phyloP scores from a whole-genome alignment of 2,797 vertebrate species.

The Oreochromis mossambicus region DNA sequence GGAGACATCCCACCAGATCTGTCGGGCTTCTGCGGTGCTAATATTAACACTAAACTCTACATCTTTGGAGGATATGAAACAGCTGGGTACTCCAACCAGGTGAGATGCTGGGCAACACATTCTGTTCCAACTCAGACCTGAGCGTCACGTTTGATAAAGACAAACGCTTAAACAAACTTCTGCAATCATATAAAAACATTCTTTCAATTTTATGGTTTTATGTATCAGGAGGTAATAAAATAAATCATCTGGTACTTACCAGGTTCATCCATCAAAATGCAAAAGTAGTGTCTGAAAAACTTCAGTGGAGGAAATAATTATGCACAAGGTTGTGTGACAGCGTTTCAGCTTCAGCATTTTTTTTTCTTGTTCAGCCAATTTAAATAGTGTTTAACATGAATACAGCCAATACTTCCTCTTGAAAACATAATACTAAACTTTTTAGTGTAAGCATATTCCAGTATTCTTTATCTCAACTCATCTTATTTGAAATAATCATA shows the following conservation, averaged over 20 bases:
- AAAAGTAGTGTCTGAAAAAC: neutral
- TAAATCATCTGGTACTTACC: rapidly evolving
- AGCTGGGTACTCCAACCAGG: slow-evolving; percentile 86
- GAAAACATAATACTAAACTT: neutral
- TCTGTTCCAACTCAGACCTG: neutral
- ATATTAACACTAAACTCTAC: slow-evolving; percentile 81
- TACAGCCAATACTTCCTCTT: neutral
- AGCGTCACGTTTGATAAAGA: neutral
- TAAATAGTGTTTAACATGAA: neutral
- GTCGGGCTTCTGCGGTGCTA: slow-evolving; percentile 83
- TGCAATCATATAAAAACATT: rapidly evolving
- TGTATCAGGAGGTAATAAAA: neutral
- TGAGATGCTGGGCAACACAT: slow-evolving; percentile 22
- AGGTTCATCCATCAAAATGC: neutral
- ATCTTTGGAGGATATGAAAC: slow-evolving; percentile 89
- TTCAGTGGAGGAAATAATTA: neutral
- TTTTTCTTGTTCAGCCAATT: rapidly evolving
- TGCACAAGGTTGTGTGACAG: neutral
- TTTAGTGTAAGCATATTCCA: neutral
- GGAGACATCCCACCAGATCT: slow-evolving; percentile 85
- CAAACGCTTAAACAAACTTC: neutral
- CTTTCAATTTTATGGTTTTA: neutral
- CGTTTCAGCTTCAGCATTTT: neutral
- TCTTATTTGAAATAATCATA: neutral
- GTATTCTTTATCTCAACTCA: neutral